Evolutionary conservation across 2,113 vertebrate species (phyloP).

Genomic region (Sapajus apella): DNA sequence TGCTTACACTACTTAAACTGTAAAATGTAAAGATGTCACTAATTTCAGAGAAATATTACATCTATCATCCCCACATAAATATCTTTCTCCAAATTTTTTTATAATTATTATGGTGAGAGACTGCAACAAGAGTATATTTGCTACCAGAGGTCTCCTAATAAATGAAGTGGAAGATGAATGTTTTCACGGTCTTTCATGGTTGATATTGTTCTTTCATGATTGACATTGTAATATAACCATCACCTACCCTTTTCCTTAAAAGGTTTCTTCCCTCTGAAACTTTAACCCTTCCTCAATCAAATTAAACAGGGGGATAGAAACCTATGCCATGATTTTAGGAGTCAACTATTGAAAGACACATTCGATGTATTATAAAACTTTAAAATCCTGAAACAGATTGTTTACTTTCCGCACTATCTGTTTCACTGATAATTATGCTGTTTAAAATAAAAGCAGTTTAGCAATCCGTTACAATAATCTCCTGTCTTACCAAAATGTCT

Average conservation of each 20-base stretch:
- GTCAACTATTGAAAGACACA: neutral
- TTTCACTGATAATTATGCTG: slow-evolving; percentile 1
- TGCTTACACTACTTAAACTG: neutral
- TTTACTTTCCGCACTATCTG: neutral
- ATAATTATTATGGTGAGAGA: neutral
- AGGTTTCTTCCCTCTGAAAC: neutral
- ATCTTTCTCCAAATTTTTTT: neutral
- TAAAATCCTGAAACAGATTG: slow-evolving; percentile 47
- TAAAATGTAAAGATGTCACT: neutral
- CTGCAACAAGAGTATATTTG: neutral
- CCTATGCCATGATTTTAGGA: neutral
- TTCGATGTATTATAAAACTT: neutral
- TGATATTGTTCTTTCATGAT: neutral
- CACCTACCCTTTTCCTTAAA: neutral
- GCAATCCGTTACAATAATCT: neutral
- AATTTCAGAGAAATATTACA: neutral
- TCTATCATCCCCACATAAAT: neutral
- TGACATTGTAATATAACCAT: neutral
- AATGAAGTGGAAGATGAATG: neutral
- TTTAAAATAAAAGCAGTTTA: slow-evolving; percentile 27
- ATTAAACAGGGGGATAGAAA: neutral
- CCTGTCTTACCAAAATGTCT: slow-evolving; percentile 16
- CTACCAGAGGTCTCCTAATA: neutral
- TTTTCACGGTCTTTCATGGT: neutral
- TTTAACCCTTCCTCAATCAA: neutral